Base-by-base conservation (phyloP, 2,797 vertebrate genomes). In the Aldrovandia affinis region DNA sequence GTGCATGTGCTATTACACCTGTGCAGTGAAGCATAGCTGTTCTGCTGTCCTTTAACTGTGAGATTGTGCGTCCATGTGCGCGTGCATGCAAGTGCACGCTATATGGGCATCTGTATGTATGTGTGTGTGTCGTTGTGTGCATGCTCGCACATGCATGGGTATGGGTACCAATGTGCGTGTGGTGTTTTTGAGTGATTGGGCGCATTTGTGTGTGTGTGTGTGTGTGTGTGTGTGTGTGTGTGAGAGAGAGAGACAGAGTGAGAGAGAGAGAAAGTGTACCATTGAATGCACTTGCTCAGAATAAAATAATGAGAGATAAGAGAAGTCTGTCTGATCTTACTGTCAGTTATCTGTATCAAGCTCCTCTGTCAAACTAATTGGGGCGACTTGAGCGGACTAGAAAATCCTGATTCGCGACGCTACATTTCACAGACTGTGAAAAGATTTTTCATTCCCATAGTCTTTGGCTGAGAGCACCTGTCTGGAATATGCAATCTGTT, bases 401-500 rank as follows among this genome's bases (percentile, higher is more conserved):
- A 61, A 84, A 83, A 87, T 82, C 78, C 80, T 81, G 0, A 44
- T 84, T 22, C 42, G 36, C 33, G 63, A 57, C 15, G 44, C 28
- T 39, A 54, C 75, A 77, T 81, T 78, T 78, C 82, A 61, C 84
- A 81, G 57, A 36, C 83, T 80, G 83, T 57, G 44, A 44, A 84
- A 80, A 70, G 65, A 61, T 80, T 84, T 73, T 84, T 80, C 78
- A 80, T 80, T 84, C 61, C 63, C 63, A 20, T 59, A 57, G 83
- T 54, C 83, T 68, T 63, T 3, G 78, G 33, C 78, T 61, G 50
- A 22, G 50, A 81, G 80, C 73, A 78, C 84, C 84, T 61, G 84
- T 83, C 52, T 86, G 65, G 15, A 78, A 90, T 92, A 92, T 86
- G 89, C 83, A 86, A 75, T 90, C 89, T 88, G 90, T 93, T 91